Conservation (phyloP, 2,113 vertebrate genomes). For the Hydrochoerus hydrochaeris region DNA sequence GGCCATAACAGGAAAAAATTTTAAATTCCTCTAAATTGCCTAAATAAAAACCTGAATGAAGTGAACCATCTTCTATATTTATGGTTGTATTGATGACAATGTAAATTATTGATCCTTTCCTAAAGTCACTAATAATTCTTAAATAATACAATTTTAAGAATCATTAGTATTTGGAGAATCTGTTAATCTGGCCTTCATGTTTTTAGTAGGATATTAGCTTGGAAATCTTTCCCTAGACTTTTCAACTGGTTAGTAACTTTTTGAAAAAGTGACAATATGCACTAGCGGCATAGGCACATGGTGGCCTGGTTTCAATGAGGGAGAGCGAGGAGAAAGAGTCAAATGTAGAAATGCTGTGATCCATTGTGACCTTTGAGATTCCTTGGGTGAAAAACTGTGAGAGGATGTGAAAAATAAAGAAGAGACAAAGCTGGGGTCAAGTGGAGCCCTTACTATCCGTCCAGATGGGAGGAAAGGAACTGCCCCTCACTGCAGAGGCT, state of each 20-base stretch:
- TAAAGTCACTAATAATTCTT: neutral
- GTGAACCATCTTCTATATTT: neutral
- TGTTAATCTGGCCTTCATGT: neutral
- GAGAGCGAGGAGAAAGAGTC: neutral
- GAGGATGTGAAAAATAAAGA: too few relatives aligned
- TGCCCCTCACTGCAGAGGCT: too few relatives aligned
- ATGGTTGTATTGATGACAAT: neutral
- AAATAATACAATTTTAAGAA: neutral
- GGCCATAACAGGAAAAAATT: neutral
- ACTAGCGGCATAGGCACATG: too few relatives aligned
- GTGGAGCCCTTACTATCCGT: too few relatives aligned
- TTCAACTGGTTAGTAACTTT: neutral
- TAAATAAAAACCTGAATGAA: conserved; percentile 19
- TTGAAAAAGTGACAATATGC: neutral
- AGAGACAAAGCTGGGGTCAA: too few relatives aligned
- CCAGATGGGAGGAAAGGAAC: too few relatives aligned
- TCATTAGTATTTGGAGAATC: neutral
- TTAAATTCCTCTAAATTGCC: neutral
- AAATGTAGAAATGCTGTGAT: neutral
- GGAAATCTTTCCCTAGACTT: neutral
- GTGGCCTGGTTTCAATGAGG: neutral
- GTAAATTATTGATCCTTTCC: neutral
- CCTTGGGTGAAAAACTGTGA: too few relatives aligned
- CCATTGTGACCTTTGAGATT: too few relatives aligned
- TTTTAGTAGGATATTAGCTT: neutral